Evolutionary conservation across 2,797 vertebrate species (phyloP), one percentile per base, ranked within the genome.

Genomic region (Gallirallus australis): DNA sequence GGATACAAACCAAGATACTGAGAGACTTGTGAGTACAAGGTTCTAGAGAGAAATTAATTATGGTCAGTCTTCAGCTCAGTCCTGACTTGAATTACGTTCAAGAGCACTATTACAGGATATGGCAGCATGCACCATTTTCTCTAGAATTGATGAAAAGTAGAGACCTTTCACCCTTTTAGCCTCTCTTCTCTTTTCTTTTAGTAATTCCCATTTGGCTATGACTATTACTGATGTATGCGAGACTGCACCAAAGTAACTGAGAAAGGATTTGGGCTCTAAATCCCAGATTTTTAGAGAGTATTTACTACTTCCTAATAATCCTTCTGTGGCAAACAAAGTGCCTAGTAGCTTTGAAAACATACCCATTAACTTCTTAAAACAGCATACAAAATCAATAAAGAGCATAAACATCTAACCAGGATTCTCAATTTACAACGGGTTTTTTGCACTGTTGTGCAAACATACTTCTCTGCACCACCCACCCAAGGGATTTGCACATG

Each of bases 391-490:
- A 79, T 52, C 23, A 69, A 13, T 56, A 82, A 75, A 57, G 12
- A 30, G 15, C 23, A 28, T 45, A 10, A 92, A 21, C 9, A 17
- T 10, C 11, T 23, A 24, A 47, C 9, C 0, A 1, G 8, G 28
- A 28, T 78, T 77, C 20, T 64, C 16, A 13, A 25, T 1, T 7
- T 7, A 5, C 3, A 10, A 33, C n/a, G 18, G 0, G 0, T 7
- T 59, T 48, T 79, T 72, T 79, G 11, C 16, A 37, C 7, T 50
- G 4, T 16, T 42, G 2, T 63, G 17, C 23, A 76, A 76, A 37
- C 11, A 15, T 4, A 10, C 3, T 50, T 54, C 56, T 71, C 18
- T 75, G 21, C 2, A 0, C 61, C 45, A 71, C 18, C 9, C 12
- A 42, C 8, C 27, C 48, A 52, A 40, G 35, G 56, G 66, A 69